Evolutionary conservation across 2,113 vertebrate species (phyloP).

Genomic region (Barnardius zonarius): DNA sequence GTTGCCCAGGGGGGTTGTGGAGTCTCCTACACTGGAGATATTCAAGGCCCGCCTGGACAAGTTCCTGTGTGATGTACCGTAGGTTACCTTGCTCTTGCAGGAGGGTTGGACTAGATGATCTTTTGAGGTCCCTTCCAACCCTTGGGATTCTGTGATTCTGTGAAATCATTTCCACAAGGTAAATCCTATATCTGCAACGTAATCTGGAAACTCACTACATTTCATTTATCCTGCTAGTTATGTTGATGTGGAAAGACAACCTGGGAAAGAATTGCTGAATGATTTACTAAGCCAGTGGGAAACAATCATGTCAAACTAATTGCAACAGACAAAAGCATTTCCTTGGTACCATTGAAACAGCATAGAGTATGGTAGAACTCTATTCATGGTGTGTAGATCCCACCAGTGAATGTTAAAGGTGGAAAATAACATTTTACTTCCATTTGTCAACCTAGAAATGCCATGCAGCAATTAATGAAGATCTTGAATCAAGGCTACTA

Average conservation of each 20-base stretch:
- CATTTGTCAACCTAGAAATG: neutral
- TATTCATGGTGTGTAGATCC: neutral
- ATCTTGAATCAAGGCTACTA: neutral
- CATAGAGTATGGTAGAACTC: neutral
- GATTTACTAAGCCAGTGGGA: neutral
- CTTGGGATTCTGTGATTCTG: no score
- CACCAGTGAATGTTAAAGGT: neutral
- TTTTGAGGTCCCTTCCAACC: no score
- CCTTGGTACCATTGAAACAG: rapidly evolving
- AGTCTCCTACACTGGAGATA: no score
- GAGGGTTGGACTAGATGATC: no score
- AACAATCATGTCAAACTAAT: neutral
- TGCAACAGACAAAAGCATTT: neutral
- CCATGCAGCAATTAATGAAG: neutral
- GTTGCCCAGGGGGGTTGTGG: no score
- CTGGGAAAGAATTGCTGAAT: neutral
- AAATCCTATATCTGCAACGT: neutral
- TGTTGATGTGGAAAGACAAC: neutral
- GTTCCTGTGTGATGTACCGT: no score
- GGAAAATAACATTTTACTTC: neutral
- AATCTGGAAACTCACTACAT: neutral
- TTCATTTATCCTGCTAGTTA: neutral
- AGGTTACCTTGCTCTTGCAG: no score
- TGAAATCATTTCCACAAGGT: neutral
- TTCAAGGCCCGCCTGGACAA: no score